Evolutionary conservation across 2,797 vertebrate genomes (phyloP).

Genomic region (Sparidentex hasta): DNA sequence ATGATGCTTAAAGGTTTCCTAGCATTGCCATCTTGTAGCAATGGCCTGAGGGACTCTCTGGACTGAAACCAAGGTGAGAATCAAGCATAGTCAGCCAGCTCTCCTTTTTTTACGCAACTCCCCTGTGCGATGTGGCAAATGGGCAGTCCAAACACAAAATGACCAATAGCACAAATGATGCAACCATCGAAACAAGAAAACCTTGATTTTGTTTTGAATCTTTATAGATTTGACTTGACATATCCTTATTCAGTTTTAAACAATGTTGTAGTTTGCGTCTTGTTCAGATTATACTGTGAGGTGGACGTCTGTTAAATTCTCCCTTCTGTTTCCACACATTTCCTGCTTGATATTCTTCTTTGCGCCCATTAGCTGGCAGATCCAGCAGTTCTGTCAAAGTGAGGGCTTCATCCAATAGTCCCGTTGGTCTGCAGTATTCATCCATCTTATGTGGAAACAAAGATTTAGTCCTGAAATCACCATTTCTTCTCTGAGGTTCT

Average conservation of each 20-base stretch:
- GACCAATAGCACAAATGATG: constrained; percentile 16
- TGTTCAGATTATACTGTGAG: neutral
- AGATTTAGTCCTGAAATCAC: neutral
- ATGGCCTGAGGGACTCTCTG: constrained; percentile 88
- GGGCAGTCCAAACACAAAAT: constrained; percentile 31
- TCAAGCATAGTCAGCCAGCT: constrained; percentile 28
- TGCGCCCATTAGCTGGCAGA: neutral
- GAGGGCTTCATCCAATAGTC: constrained; percentile 14
- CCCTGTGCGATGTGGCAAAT: constrained; percentile 31
- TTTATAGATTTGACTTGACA: neutral
- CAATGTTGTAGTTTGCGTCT: neutral
- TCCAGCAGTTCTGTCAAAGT: constrained; percentile 31
- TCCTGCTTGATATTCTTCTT: neutral
- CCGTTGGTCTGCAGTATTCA: constrained; percentile 13
- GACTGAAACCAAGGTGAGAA: constrained; percentile 87
- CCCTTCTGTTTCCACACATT: constrained; percentile 2
- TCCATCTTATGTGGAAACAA: constrained; percentile 13
- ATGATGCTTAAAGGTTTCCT: constrained; percentile 83
- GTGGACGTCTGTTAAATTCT: neutral
- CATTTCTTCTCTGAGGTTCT: neutral
- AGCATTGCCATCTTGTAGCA: constrained; percentile 79
- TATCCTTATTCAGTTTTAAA: neutral
- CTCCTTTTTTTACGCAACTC: constrained; percentile 45
- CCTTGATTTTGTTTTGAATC: neutral
- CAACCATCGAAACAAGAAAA: constrained; percentile 14